A percentile compares a stretch with the other conserved stretches of the same genome.
Evolutionary conservation across 2,797 vertebrate species (phyloP).

Genomic region (Borostomias antarcticus): DNA sequence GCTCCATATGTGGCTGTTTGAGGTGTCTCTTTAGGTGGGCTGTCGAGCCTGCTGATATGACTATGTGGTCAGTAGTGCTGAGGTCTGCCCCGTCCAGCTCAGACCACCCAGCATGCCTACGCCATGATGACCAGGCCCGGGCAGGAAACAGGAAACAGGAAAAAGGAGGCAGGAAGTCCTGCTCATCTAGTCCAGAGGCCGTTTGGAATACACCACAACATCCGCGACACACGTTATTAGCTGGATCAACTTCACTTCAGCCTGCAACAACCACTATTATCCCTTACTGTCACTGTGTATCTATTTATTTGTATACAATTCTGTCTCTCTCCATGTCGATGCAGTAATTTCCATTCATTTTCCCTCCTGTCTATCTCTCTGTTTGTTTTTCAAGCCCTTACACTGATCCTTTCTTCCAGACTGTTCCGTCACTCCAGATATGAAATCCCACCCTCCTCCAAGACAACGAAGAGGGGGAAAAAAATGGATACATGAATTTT

Average conservation of each 20-base stretch:
- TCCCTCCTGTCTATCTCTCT: conserved; percentile 38
- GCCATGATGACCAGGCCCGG: conserved; percentile 64
- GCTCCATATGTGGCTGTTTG: conserved; percentile 60
- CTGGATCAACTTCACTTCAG: background rate
- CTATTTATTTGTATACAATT: conserved; percentile 30
- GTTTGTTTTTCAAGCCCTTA: conserved; percentile 65
- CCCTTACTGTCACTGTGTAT: background rate
- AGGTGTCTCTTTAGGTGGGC: conserved; percentile 72
- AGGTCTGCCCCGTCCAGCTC: conserved; percentile 49
- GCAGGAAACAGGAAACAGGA: conserved; percentile 76
- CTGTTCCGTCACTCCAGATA: conserved; percentile 68
- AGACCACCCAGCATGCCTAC: conserved; percentile 76
- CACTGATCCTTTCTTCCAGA: conserved; percentile 66
- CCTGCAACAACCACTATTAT: too few species aligned
- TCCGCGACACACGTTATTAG: conserved; percentile 16
- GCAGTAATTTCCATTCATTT: conserved; percentile 10
- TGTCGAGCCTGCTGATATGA: conserved; percentile 66
- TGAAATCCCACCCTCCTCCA: conserved; percentile 66
- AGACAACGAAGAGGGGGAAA: conserved; percentile 35
- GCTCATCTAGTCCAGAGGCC: conserved; percentile 58
- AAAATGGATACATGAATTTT: conserved; percentile 58
- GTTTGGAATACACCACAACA: conserved; percentile 59
- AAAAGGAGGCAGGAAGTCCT: conserved; percentile 73
- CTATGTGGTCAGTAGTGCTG: conserved; percentile 67
- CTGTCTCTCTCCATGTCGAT: conserved; percentile 32